phyloP scores from a whole-genome alignment of 2,797 vertebrate species.

The Natrix natrix region DNA sequence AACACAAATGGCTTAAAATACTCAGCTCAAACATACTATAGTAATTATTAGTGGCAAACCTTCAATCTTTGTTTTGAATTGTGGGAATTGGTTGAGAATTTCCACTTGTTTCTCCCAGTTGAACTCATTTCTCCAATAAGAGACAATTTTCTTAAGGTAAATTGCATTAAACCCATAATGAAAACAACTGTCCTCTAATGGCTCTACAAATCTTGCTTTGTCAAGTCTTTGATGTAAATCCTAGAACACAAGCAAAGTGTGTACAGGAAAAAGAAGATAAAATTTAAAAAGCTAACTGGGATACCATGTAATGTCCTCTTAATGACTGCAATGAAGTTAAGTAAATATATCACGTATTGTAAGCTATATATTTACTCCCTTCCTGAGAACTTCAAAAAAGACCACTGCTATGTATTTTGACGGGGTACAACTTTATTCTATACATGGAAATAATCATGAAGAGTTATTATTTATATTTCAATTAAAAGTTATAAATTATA shows the following conservation, averaged over 20 bases:
- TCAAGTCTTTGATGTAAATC: conserved; percentile 74
- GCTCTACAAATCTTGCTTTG: conserved; percentile 60
- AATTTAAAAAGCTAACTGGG: not conserved
- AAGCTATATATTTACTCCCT: not conserved
- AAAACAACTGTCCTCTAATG: conserved; percentile 71
- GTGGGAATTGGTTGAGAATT: conserved; percentile 73
- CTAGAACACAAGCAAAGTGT: conserved; percentile 40
- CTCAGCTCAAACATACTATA: not conserved
- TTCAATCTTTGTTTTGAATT: conserved; percentile 81
- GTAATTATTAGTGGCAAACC: conserved; percentile 56
- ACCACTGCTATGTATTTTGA: not conserved
- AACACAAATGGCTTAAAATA: not conserved
- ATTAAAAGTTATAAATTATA: not conserved
- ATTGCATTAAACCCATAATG: conserved; percentile 70
- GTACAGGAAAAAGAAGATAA: conserved; percentile 6
- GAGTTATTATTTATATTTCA: not conserved
- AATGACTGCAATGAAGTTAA: not conserved
- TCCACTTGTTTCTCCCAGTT: conserved; percentile 78
- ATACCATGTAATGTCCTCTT: not conserved
- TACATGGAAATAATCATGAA: not conserved
- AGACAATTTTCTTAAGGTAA: conserved; percentile 69
- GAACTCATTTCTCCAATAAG: conserved; percentile 77
- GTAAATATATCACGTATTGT: not conserved
- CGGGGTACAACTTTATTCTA: not conserved
- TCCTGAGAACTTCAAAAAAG: not conserved